Base-by-base conservation (phyloP, 2,113 vertebrate species). In the Rynchops niger region DNA sequence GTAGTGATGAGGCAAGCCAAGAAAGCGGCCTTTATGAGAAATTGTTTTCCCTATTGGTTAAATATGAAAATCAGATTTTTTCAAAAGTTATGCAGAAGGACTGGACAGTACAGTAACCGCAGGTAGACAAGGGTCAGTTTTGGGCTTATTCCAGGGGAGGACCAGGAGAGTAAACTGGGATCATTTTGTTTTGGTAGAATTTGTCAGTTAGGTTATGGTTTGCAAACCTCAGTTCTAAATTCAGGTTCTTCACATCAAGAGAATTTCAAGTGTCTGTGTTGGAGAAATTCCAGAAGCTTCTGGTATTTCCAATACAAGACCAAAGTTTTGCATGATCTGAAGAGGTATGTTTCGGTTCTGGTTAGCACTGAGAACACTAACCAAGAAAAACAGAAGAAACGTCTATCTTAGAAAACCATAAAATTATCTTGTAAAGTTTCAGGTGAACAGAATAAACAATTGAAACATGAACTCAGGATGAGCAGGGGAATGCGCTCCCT, bases 331-430 rank as follows among this genome's bases (percentile, higher is more conserved):
- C 89, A 78, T 91, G 70, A 61, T 40, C 77, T 56, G n/a, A 81
- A 86, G 73, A 88, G 16, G 6, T 89, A 34, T 0, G 6, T 82
- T 94, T 95, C 15, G 0, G 49, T 95, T 93, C 70, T 82, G 42
- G 59, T 88, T 89, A 87, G 58, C 26, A 47, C n/a, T 77, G 38
- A 93, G 78, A 92, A 78, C 38, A 9, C 32, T 71, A 62, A 95
- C 50, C 42, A 86, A 93, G 74, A 82, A 87, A 93, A 97, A 26
- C 12, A 95, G 52, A 91, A 93, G 70, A 67, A 80, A 86, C 30
- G 20, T 73, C 45, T 89, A 1, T 45, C 45, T 82, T 87, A 66
- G 62, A 91, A 93, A 95, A 66, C 30, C 40, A 82, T 80, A 77
- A 82, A 73, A 73, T 62, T 53, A 36, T 82, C 89, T 93, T 36